These are phyloP conservation scores for Tromatobia lineatoria DNA, from an alignment of 2,888 invertebrate species.

Conservation along the genomic window DNA sequence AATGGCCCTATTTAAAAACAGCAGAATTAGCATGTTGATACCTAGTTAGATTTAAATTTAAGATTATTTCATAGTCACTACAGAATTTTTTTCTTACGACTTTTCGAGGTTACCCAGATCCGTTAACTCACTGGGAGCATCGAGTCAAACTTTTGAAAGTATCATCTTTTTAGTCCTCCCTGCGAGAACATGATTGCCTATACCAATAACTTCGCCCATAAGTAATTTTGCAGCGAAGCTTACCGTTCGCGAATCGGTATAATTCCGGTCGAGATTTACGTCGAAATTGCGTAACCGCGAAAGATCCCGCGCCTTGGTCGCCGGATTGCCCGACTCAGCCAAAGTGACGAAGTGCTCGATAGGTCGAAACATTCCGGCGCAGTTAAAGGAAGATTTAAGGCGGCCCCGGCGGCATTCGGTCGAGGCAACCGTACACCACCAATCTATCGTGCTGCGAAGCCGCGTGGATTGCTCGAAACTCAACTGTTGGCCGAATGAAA, in stretches of 20 bases:
- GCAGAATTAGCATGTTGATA: too few relatives aligned
- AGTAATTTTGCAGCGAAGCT: not conserved
- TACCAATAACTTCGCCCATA: slow-evolving; percentile 20
- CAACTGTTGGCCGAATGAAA: slow-evolving; percentile 61
- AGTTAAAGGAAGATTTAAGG: slow-evolving; percentile 78
- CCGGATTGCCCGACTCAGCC: slow-evolving; percentile 13
- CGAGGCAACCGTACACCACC: slow-evolving; percentile 19
- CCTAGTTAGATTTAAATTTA: too few relatives aligned
- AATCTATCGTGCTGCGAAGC: slow-evolving; percentile 55
- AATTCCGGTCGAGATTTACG: slow-evolving; percentile 40
- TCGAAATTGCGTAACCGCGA: slow-evolving; percentile 57
- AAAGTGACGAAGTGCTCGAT: slow-evolving; percentile 55
- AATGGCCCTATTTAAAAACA: too few relatives aligned
- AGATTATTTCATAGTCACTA: too few relatives aligned
- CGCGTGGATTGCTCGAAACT: slow-evolving; percentile 52
- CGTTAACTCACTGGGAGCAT: too few relatives aligned
- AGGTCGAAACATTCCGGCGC: slow-evolving; percentile 64
- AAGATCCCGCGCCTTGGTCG: slow-evolving; percentile 29
- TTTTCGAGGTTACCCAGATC: too few relatives aligned
- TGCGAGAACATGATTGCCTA: not conserved
- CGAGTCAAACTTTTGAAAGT: too few relatives aligned
- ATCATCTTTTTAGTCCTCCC: too few relatives aligned
- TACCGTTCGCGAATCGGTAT: slow-evolving; percentile 32
- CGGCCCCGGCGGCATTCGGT: slow-evolving; percentile 48
- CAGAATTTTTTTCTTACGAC: too few relatives aligned